These are phyloP conservation scores for Nasonovia ribisnigri DNA, from an alignment of 2,888 invertebrate genomes.

Conservation along the genomic window DNA sequence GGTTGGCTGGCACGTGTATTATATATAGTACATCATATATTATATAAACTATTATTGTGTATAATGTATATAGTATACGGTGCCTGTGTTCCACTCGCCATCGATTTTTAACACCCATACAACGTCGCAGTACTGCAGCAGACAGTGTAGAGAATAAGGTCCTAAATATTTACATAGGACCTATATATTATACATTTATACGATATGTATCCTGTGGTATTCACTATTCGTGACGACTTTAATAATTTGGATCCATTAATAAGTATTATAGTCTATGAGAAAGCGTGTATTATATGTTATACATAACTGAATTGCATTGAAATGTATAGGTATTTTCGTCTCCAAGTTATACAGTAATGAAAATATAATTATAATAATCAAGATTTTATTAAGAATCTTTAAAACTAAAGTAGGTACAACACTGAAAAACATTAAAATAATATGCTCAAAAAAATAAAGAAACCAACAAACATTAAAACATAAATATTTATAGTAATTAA, in stretches of 20 bases:
- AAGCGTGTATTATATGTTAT: neutral
- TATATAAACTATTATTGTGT: neutral
- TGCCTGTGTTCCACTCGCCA: neutral
- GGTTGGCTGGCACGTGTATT: neutral
- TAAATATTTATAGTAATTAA: neutral
- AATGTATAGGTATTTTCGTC: neutral
- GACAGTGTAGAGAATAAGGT: neutral
- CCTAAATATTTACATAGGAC: neutral
- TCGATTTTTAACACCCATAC: conserved; percentile 42
- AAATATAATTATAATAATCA: neutral
- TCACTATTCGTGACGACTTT: neutral
- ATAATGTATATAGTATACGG: neutral
- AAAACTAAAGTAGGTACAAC: neutral
- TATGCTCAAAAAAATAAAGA: neutral
- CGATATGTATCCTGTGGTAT: neutral
- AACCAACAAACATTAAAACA: neutral
- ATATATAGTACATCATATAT: neutral
- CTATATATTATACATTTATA: neutral
- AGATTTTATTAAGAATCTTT: too few relatives aligned
- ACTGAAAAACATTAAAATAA: neutral
- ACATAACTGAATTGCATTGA: too few relatives aligned
- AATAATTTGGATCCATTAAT: neutral
- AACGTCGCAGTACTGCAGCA: neutral
- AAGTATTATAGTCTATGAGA: neutral
- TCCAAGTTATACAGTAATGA: neutral